These are phyloP conservation scores for Pipistrellus kuhlii DNA, from an alignment of 2,797 vertebrate species.

Conservation along the genomic window DNA sequence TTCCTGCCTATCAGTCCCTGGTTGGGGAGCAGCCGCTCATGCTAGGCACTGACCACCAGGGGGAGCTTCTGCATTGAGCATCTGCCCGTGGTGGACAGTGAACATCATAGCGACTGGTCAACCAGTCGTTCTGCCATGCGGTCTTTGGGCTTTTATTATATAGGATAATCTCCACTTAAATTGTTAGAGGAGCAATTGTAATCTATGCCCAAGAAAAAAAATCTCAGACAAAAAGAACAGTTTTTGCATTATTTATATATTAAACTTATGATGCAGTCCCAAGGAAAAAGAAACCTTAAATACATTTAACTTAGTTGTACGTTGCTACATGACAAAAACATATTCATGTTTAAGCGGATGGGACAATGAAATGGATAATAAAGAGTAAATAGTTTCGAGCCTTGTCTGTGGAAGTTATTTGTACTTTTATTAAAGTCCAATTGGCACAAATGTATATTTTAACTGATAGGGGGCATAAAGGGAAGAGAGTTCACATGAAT, in stretches of 20 bases:
- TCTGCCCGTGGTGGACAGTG: too few species aligned
- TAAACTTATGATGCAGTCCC: not conserved
- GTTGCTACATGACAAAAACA: not conserved
- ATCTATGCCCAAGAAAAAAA: not conserved
- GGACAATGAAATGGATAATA: not conserved
- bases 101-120: too few species aligned
- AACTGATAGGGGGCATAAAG: not conserved
- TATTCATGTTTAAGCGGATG: not conserved
- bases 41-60: too few species aligned
- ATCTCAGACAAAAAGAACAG: not conserved
- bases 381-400: not conserved
- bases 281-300: not conserved
- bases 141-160: too few species aligned
- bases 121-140: too few species aligned
- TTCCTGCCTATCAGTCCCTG: too few species aligned
- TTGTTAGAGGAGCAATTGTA: not conserved
- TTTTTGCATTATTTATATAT: not conserved
- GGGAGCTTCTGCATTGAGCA: too few species aligned
- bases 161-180: not conserved
- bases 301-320: not conserved
- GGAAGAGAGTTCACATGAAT: not conserved
- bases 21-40: too few species aligned
- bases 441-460: not conserved
- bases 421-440: not conserved
- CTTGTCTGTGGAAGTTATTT: not conserved